phyloP scores from a whole-genome alignment of 2,113 vertebrate species.

The Colinus virginianus region DNA sequence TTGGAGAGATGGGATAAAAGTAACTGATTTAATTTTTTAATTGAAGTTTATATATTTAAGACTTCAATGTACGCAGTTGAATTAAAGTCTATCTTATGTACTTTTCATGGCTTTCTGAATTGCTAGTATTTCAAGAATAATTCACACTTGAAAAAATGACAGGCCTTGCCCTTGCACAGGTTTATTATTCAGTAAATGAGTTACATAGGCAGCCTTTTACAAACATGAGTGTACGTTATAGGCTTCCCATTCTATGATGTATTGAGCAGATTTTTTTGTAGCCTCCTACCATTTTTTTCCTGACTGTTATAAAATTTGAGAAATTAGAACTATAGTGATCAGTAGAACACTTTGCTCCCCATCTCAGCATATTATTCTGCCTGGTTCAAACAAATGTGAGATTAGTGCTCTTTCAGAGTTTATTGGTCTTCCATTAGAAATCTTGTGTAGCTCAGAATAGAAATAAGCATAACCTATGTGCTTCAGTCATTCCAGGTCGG shows the following conservation, averaged over 20 bases:
- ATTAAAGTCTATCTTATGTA: background rate
- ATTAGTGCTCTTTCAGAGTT: background rate
- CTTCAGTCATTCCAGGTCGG: background rate
- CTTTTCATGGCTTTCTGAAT: background rate
- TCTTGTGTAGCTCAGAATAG: background rate
- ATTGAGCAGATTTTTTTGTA: background rate
- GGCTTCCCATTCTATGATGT: background rate
- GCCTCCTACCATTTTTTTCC: background rate
- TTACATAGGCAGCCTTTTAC: background rate
- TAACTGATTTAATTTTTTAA: background rate
- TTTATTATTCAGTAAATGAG: background rate
- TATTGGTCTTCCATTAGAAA: background rate
- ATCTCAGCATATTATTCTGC: background rate
- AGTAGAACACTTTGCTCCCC: background rate
- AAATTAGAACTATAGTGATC: background rate
- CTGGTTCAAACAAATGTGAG: background rate
- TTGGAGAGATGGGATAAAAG: background rate
- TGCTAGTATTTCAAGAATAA: background rate
- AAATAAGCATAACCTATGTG: background rate
- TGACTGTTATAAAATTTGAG: background rate
- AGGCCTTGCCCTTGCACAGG: background rate
- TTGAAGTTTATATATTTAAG: background rate
- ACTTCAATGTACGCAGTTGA: background rate
- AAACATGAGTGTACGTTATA: background rate
- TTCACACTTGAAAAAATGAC: background rate